phyloP scores from a whole-genome alignment of 2,797 vertebrate genomes.

The Leptoclinus maculatus region DNA sequence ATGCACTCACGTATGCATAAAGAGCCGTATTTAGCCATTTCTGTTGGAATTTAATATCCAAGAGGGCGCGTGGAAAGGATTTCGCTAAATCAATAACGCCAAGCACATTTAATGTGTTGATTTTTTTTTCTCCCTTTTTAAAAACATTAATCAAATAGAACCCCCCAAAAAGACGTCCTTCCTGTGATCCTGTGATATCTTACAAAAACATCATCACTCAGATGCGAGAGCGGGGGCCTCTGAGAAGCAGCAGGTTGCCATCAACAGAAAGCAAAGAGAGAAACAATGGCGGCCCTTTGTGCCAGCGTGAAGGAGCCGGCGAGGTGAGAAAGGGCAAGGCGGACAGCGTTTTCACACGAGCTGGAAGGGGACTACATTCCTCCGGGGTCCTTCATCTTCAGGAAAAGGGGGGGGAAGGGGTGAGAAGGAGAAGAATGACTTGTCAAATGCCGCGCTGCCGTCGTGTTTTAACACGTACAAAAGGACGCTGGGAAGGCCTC shows the following conservation, averaged over 20 bases:
- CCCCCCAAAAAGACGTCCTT: constrained; percentile 20
- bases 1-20: not conserved
- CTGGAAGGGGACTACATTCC: constrained; percentile 65
- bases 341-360: constrained; percentile 57
- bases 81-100: constrained; percentile 3
- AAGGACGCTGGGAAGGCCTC: constrained; percentile 46
- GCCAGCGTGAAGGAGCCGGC: constrained; percentile 61
- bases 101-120: not conserved
- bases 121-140: too few relatives aligned
- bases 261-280: constrained; percentile 45
- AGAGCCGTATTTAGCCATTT: not conserved
- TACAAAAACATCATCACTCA: constrained; percentile 50
- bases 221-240: constrained; percentile 38
- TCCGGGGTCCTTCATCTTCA: constrained; percentile 47
- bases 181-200: constrained; percentile 35
- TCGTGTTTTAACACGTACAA: constrained; percentile 57
- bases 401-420: constrained; percentile 19
- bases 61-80: constrained; percentile 9
- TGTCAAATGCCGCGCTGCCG: constrained; percentile 63
- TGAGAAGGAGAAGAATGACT: constrained; percentile 59
- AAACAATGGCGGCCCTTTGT: constrained; percentile 71
- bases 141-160: constrained; percentile 22
- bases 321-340: constrained; percentile 67
- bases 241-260: constrained; percentile 54
- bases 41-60: not conserved